phyloP scores from a whole-genome alignment of 2,113 vertebrate species.

The Panthera tigris region DNA sequence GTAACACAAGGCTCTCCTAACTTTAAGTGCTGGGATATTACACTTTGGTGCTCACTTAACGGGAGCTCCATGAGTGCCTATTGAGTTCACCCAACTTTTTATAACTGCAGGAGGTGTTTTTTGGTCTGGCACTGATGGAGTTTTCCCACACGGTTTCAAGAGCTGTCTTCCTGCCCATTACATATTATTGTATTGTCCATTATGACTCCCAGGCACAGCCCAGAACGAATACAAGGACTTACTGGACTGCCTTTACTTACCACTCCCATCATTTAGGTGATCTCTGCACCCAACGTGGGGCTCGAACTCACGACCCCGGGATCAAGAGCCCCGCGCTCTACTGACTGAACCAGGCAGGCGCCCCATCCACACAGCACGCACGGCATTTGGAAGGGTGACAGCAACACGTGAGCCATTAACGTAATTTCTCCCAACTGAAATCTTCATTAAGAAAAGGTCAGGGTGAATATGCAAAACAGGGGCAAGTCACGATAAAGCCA shows the following conservation, averaged over 20 bases:
- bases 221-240: background rate
- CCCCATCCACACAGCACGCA: background rate
- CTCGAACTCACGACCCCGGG: background rate
- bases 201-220: background rate
- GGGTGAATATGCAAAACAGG: background rate
- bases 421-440: conserved; percentile 21
- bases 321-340: background rate
- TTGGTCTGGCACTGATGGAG: background rate
- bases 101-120: background rate
- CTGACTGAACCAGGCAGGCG: background rate
- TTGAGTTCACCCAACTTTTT: background rate
- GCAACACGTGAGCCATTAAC: background rate
- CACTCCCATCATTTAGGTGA: conserved; percentile 7
- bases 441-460: conserved; percentile 13
- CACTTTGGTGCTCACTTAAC: background rate
- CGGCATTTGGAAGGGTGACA: background rate
- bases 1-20: background rate
- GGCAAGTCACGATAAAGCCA: background rate
- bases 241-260: background rate
- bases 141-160: conserved; percentile 13
- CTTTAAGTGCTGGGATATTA: background rate
- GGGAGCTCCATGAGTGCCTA: background rate
- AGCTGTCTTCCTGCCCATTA: background rate
- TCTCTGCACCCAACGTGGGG: background rate
- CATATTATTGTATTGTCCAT: conserved; percentile 15